Evolutionary conservation across 2,888 invertebrate species (phyloP), one percentile per base, ranked within the genome.

Genomic region (Polymixis lichenea): DNA sequence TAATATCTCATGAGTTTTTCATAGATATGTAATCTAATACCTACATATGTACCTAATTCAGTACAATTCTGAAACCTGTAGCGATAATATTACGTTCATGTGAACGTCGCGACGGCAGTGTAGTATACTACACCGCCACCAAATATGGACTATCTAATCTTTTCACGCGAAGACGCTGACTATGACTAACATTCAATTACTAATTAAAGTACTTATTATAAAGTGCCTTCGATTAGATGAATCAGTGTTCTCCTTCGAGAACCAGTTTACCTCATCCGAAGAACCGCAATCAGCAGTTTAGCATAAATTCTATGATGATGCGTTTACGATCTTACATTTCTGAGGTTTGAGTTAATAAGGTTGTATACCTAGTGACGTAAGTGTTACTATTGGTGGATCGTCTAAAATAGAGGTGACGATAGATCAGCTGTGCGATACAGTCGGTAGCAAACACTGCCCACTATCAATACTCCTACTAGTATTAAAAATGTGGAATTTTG

Each of bases 401-500:
- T 89, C 88, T 86, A 92, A 95, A 94, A 94, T 94, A 95, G 92
- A 90, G 71, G 90, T 95, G 94, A 94, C 93, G 91, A 82, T 80
- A 86, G 74, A 82, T 89, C 89, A 90, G 88, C 88, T 89, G 88
- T 72, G 83, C 13, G 25, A 62, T 82, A 60, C 25, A 65, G 68
- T 64, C 80, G 78, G 86, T 85, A 86, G 87, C 88, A 84, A 88
- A 89, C 76, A 86, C 82, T 86, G 81, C 94, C 93, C 91, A 94
- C 93, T 70, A 25, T 43, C 25, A 6, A 38, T 67, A 8, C 22
- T 43, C 32, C 22, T 13, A 11, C 11, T 60, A 60, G 13, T 38
- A 28, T 58, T 58, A 28, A 17, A 17, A 28, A 28, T 58, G 7
- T 62, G 43, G 9, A 13, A 13, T 46, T 46, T 28, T 32, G 11